Evolutionary conservation across 2,113 vertebrate species (phyloP), one percentile per base, ranked within the genome.

Genomic region (Syrrhaptes paradoxus): DNA sequence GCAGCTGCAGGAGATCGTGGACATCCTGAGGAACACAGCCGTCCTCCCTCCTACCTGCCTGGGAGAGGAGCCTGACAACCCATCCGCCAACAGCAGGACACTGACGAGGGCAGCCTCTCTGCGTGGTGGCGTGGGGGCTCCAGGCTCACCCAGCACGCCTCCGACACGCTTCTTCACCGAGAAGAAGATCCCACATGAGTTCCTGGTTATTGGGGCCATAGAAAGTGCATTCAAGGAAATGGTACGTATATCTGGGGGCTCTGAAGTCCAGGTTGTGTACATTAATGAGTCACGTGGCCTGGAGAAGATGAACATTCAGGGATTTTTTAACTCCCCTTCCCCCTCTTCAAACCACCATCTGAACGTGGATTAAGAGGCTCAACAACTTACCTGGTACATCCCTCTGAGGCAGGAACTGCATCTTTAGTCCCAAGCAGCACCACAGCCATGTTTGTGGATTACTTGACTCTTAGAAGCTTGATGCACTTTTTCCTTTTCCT

Each of bases 181-280:
- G 98, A 99, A 99, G 98, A 99, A 99, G 92, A 98, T 99, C 66
- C 98, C 98, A 5, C 99, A 99, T 1, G 99, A 99, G 97, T 99
- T 99, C 97, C 98, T 99, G 89, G 98, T 99, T 89, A 98, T 99
- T 22, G 99, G 99, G 43, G 99, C 99, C 73, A 98, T 99, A 18
- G 99, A 99, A 97, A 99, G 99, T 24, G 99, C 99, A 2, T 99
- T 99, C 97, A 99, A 98, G 96, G 99, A 99, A 92, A 99, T 99
- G 99, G 99, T 99, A 97, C 31, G 98, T 97, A 24, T 70, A 32
- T 61, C 83, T 87, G 48, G 8, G 34, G 74, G 38, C 29, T 76
- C 29, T 81, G 43, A 94, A 74, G 32, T 74, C 28, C 26, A 61
- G 48, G 20, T 84, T 93, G 12, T 9, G 20, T 71, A 34, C 6